Percentiles rank a stretch among this genome's conserved stretches.
Conservation (phyloP, 37 sponge, comb jelly and placozoan genomes). For the Halisarca cf. caerulea region DNA sequence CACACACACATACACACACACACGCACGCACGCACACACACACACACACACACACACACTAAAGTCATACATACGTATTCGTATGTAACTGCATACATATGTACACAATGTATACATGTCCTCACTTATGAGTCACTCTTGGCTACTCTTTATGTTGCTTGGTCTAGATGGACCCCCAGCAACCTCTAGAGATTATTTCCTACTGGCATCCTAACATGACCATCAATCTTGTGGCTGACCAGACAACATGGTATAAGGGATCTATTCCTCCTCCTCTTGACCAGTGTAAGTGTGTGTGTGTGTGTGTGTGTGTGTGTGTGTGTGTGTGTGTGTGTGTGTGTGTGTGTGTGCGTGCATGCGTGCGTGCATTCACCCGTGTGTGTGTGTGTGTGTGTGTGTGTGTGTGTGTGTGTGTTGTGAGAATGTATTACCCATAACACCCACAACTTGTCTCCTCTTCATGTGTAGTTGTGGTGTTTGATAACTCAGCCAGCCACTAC, state of each 20-base stretch:
- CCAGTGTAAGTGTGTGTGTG: constrained; percentile 60
- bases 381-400: constrained; percentile 49
- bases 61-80: neutral
- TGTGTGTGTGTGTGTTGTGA: neutral
- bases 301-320: neutral
- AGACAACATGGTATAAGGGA: constrained; percentile 67
- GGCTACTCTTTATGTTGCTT: too few relatives aligned
- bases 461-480: constrained; percentile 77
- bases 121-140: neutral
- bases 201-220: constrained; percentile 97
- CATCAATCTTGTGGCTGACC: constrained; percentile 87
- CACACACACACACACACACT: neutral
- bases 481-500: constrained; percentile 58
- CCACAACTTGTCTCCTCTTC: too few relatives aligned
- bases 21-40: neutral
- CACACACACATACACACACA: too few relatives aligned
- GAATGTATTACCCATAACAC: too few relatives aligned
- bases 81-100: neutral
- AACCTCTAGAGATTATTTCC: constrained; percentile 68
- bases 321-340: constrained; percentile 47
- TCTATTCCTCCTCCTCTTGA: constrained; percentile 83
- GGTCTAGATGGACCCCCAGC: constrained; percentile 22
- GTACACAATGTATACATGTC: neutral
- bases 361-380: too few relatives aligned
- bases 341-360: neutral